Base-by-base conservation (phyloP, 2,888 invertebrate genomes). In the Nebria salina region DNA sequence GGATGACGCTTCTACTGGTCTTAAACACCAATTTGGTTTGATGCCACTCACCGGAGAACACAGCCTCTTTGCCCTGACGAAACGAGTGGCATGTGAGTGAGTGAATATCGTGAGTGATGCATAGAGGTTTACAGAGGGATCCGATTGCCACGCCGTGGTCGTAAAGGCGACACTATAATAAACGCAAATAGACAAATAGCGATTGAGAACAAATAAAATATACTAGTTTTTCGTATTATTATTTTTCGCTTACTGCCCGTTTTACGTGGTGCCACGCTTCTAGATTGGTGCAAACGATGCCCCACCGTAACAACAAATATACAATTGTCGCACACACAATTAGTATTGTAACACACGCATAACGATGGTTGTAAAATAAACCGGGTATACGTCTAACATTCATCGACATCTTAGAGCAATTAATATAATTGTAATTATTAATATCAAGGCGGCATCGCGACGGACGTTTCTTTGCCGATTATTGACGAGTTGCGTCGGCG, bases 61-160 rank as follows among this genome's bases (percentile, higher is more conserved):
- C 92, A 0, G 91, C 90, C 85, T 92, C 92, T 87, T 93, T 93
- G 25, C 92, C 92, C 65, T 90, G 89, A 83, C 91, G 90, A 84
- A 92, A 91, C 72, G 92, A 91, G 83, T 92, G 91, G 85, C 94
- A 94, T 8, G 91, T 90, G 11, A 92, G 85, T 11, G 92, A 91
- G 77, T 90, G 88, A 82, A 92, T 89, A 66, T 90, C 90, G 80
- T 90, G 88, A 41, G 90, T 89, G 20, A 89, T 87, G 86, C 94
- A 94, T 15, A 94, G 86, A 0, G 92, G 91, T 15, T 89, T 88
- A 86, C 94, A 94, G n/a, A 94, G 87, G 82, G 91, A 92, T 64
- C 94, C 94, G 76, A 92, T 89, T 6, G 92, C 91, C 80, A 89
- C 85, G 8, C 91, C 91, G 82, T 89, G 89, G 80, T 88, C 88